Percentiles rank a stretch among this genome's conserved stretches.
Conservation (phyloP, 1,140 invertebrate genomes). For the Lanistes nyassanus region DNA sequence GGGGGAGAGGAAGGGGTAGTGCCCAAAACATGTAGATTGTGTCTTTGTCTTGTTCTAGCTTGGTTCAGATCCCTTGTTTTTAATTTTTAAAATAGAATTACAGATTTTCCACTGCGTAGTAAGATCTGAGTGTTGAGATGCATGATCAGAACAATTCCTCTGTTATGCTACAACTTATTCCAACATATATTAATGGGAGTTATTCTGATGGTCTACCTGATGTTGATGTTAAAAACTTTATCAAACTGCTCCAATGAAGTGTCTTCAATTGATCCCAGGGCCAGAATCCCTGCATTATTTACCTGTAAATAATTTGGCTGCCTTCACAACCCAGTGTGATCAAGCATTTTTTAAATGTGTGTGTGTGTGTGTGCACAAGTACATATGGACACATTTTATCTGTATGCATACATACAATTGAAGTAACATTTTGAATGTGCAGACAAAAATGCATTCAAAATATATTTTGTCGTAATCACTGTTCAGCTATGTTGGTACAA, state of each 20-base stretch:
- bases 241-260: conserved; percentile 87
- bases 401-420: neutral
- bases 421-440: neutral
- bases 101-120: too few relatives aligned
- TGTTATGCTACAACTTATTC: neutral
- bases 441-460: neutral
- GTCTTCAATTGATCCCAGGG: conserved; percentile 83
- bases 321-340: neutral
- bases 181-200: neutral
- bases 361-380: neutral
- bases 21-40: too few relatives aligned
- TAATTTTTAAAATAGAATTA: neutral
- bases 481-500: neutral
- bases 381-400: neutral
- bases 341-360: neutral
- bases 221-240: conserved; percentile 84
- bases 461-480: neutral
- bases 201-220: conserved; percentile 68
- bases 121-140: neutral
- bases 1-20: too few relatives aligned
- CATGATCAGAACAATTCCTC: neutral
- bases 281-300: conserved; percentile 89
- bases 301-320: conserved; percentile 63
- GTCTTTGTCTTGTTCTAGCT: too few relatives aligned
- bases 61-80: neutral